Percentiles rank a stretch among this genome's conserved stretches.
phyloP scores from a whole-genome alignment of 2,113 vertebrate species.

The Elephantulus edwardii region DNA sequence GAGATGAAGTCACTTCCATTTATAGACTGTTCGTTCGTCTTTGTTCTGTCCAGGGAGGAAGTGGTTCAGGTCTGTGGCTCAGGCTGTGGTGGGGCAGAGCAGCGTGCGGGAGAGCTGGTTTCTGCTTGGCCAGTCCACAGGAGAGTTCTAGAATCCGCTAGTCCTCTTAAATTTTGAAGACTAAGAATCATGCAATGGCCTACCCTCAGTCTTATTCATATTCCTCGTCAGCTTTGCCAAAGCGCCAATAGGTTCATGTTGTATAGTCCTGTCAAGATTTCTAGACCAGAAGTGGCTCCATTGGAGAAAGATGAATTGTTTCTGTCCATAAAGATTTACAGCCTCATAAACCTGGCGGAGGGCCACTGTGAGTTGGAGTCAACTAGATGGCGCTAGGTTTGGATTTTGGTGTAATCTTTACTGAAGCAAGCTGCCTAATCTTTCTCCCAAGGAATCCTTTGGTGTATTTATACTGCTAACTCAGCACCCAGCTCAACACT shows the following conservation, averaged over 20 bases:
- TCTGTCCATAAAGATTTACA: too few species aligned
- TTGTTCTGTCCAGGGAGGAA: slow-evolving; percentile 5
- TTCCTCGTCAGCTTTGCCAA: too few species aligned
- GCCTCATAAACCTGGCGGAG: too few species aligned
- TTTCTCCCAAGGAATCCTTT: neutral
- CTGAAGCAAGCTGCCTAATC: neutral
- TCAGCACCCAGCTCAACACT: neutral
- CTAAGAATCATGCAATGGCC: neutral
- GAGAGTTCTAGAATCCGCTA: neutral
- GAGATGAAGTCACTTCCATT: neutral
- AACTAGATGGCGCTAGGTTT: too few species aligned
- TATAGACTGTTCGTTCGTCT: neutral
- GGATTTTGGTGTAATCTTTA: neutral
- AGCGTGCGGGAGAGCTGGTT: neutral
- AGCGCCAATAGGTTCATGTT: too few species aligned
- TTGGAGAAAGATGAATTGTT: too few species aligned
- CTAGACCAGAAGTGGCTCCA: too few species aligned
- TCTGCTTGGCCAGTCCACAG: neutral
- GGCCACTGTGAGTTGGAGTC: too few species aligned
- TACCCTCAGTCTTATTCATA: neutral
- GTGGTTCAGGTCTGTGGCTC: neutral
- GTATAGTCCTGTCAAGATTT: too few species aligned
- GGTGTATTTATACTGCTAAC: neutral
- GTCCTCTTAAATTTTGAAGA: neutral
- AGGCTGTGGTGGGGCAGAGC: neutral